Evolutionary conservation across 1,140 invertebrate species (phyloP).

Genomic region (Orchesella cincta): DNA sequence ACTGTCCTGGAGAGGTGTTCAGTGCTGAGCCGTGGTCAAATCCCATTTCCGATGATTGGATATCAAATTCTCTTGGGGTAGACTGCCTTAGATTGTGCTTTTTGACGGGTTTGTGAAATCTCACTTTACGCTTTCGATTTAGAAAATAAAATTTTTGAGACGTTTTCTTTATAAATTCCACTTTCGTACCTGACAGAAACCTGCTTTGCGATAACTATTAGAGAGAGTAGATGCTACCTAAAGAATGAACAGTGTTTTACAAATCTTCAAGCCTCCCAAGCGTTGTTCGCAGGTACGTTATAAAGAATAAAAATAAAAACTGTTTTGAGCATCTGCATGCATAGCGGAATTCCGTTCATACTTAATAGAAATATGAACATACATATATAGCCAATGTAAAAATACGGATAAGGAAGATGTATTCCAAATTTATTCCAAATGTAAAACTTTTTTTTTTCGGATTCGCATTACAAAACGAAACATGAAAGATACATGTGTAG

Average conservation of each 20-base stretch:
- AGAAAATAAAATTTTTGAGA: no score
- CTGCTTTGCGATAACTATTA: constrained; percentile 43
- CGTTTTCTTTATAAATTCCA: no score
- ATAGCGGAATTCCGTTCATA: no score
- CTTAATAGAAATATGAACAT: neutral
- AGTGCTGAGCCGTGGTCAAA: constrained; percentile 35
- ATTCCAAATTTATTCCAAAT: constrained; percentile 10
- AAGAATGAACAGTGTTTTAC: constrained; percentile 47
- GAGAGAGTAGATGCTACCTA: constrained; percentile 32
- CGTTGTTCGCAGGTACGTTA: constrained; percentile 37
- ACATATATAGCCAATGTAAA: neutral
- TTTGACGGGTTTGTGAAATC: no score
- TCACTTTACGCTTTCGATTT: no score
- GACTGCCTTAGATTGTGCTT: constrained; percentile 46
- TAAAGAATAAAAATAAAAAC: neutral
- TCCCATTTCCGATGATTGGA: constrained; percentile 35
- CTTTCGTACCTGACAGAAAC: no score
- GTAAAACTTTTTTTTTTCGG: constrained; percentile 2
- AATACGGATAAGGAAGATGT: neutral
- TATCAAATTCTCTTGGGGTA: constrained; percentile 19
- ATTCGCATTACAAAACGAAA: neutral
- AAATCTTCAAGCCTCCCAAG: constrained; percentile 24
- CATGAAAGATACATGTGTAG: neutral
- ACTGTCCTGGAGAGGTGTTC: constrained; percentile 41
- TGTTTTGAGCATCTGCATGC: no score